Evolutionary conservation across 2,888 invertebrate genomes (phyloP), one percentile per base, ranked within the genome.

Genomic region (Meta bourneti): DNA sequence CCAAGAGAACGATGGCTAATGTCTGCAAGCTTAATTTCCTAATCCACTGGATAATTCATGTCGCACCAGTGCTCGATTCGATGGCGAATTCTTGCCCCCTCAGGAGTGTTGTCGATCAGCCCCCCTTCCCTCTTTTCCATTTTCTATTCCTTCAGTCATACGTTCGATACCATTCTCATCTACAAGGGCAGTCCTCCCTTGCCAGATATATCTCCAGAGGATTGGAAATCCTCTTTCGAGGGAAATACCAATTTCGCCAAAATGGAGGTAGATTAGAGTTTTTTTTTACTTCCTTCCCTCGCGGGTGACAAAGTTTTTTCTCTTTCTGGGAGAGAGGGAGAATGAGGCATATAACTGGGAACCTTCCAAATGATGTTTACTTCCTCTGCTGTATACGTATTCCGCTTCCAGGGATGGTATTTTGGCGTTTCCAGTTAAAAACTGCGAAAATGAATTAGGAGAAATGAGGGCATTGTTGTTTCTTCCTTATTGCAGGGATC

Each of bases 31-130:
- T 83, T 79, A 90, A 90, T 90, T 90, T 90, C 89, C 72, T 90
- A 90, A 90, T 90, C 84, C 83, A 51, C 77, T 84, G 84, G 89
- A 84, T 90, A 90, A 83, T 90, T 90, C 88, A 81, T 75, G 75
- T 75, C 74, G 61, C 75, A 77, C 61, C 19, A 61, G 48, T 34
- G 61, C 85, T 85, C 54, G 54, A 74, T 7, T 54, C 19, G 72
- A 16, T 83, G 54, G 74, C 52, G 52, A 72, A 80, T 87, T 78
- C 88, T 81, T 52, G 8, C 19, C 48, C 88, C 75, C 75, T 48
- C 13, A 69, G 20, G 80, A 19, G 34, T 34, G 34, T 34, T 34
- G 34, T 34, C 34, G 34, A 34, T 34, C 34, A 34, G 72, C 61
- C 61, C 11, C 61, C 61, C 61, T 20, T 49, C 19, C 61, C 52